A percentile compares a stretch with the other conserved stretches of the same genome.
Conservation (phyloP, 2,113 vertebrate species). For the Oryzias curvinotus region DNA sequence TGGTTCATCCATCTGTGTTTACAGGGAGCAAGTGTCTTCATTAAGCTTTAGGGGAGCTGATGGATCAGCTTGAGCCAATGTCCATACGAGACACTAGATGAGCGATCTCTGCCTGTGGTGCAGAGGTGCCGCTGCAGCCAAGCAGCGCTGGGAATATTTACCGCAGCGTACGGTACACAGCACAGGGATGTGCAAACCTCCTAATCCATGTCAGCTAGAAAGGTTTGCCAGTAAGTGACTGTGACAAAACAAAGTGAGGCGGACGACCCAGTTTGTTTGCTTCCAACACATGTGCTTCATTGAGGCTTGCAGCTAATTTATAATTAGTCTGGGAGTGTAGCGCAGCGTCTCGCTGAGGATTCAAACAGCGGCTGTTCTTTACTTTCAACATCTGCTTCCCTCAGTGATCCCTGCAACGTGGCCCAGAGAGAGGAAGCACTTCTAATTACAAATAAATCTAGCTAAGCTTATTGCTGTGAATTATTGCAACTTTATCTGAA, state of each 20-base stretch:
- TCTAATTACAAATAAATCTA: slow-evolving; percentile 93
- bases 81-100: slow-evolving; percentile 51
- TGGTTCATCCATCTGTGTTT: slow-evolving; percentile 51
- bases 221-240: slow-evolving; percentile 48
- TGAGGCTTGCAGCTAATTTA: slow-evolving; percentile 77
- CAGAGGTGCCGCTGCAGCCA: slow-evolving; percentile 27
- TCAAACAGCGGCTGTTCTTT: slow-evolving; percentile 78
- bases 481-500: slow-evolving; percentile 87
- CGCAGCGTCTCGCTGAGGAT: slow-evolving; percentile 65
- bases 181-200: slow-evolving; percentile 3
- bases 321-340: slow-evolving; percentile 76
- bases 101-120: slow-evolving; percentile 32
- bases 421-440: slow-evolving; percentile 75
- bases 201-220: slow-evolving; percentile 11
- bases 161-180: background rate
- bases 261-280: slow-evolving; percentile 68
- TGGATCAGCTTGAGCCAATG: slow-evolving; percentile 43
- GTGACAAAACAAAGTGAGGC: slow-evolving; percentile 57
- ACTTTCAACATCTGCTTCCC: slow-evolving; percentile 84
- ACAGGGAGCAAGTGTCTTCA: slow-evolving; percentile 60
- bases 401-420: slow-evolving; percentile 79
- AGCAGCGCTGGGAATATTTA: slow-evolving; percentile 12
- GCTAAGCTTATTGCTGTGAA: slow-evolving; percentile 88
- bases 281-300: slow-evolving; percentile 69
- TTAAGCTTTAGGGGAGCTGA: slow-evolving; percentile 57